Evolutionary conservation across 2,888 invertebrate species (phyloP).

Genomic region (Brenthis ino): DNA sequence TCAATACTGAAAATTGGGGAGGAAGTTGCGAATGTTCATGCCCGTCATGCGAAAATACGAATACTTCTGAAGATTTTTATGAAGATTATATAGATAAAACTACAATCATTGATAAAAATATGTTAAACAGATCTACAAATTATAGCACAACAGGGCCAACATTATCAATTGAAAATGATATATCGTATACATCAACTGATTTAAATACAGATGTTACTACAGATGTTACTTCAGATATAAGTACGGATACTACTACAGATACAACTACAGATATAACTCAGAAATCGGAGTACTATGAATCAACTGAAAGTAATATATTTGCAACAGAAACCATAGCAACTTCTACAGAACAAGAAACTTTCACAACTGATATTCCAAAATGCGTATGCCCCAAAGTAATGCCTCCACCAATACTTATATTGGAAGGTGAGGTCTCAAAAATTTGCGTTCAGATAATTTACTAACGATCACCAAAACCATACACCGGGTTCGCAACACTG

Average conservation of each 20-base stretch:
- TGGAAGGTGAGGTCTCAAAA: conserved; percentile 89
- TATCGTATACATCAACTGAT: conserved; percentile 19
- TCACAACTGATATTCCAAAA: conserved; percentile 55
- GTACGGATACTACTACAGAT: conserved; percentile 46
- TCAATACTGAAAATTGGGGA: conserved; percentile 70
- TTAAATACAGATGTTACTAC: conserved; percentile 24
- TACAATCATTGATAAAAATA: conserved; percentile 39
- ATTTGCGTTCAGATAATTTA: conserved; percentile 66
- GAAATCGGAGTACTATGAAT: neutral
- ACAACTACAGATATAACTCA: conserved; percentile 45
- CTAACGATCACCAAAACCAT: conserved; percentile 69
- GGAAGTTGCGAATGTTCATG: conserved; percentile 89
- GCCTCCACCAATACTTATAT: conserved; percentile 88
- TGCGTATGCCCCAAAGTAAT: conserved; percentile 73
- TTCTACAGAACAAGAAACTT: conserved; percentile 46
- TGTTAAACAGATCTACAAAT: conserved; percentile 37
- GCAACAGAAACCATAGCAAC: conserved; percentile 46
- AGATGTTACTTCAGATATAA: conserved; percentile 34
- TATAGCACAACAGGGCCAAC: conserved; percentile 38
- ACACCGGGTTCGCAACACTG: conserved; percentile 48
- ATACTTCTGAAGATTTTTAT: conserved; percentile 64
- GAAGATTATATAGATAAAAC: conserved; percentile 60
- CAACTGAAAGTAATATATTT: conserved; percentile 29
- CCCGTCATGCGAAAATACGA: conserved; percentile 83
- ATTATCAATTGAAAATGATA: neutral